Conservation (phyloP, 2,888 invertebrate species). For the Tethea ocularis region DNA sequence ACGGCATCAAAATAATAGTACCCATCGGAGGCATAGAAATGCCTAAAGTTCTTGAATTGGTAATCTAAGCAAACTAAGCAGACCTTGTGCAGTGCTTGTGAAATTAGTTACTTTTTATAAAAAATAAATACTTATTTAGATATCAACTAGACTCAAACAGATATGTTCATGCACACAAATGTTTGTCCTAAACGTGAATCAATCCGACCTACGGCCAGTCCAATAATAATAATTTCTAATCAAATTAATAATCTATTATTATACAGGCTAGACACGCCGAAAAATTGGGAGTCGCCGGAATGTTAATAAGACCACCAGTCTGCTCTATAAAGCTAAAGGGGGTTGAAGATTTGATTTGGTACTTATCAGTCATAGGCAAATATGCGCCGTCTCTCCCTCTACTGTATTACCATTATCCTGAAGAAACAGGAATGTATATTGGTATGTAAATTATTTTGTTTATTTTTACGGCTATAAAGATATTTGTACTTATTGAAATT, state of each 20-base stretch:
- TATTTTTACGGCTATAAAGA: too few relatives aligned
- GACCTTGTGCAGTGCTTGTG: too few relatives aligned
- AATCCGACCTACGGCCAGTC: too few relatives aligned
- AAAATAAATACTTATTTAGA: too few relatives aligned
- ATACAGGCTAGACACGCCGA: constrained; percentile 70
- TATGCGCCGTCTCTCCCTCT: constrained; percentile 88
- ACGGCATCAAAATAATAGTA: constrained; percentile 77
- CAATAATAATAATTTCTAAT: too few relatives aligned
- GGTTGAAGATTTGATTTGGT: constrained; percentile 82
- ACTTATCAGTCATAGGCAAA: constrained; percentile 83
- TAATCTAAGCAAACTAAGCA: too few relatives aligned
- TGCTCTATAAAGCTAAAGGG: constrained; percentile 86
- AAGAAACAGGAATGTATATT: constrained; percentile 83
- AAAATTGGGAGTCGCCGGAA: constrained; percentile 81
- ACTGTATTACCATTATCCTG: constrained; percentile 90
- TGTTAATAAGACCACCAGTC: constrained; percentile 87
- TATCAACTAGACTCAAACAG: too few relatives aligned
- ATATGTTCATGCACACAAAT: too few relatives aligned
- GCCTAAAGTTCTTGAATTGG: constrained; percentile 48
- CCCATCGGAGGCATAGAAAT: constrained; percentile 88
- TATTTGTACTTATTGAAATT: too few relatives aligned
- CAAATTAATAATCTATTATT: too few relatives aligned
- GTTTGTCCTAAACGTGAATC: too few relatives aligned
- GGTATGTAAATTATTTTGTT: constrained; percentile 84
- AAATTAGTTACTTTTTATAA: too few relatives aligned